Base-by-base conservation (phyloP, 2,797 vertebrate species). In the Vireo griseus region DNA sequence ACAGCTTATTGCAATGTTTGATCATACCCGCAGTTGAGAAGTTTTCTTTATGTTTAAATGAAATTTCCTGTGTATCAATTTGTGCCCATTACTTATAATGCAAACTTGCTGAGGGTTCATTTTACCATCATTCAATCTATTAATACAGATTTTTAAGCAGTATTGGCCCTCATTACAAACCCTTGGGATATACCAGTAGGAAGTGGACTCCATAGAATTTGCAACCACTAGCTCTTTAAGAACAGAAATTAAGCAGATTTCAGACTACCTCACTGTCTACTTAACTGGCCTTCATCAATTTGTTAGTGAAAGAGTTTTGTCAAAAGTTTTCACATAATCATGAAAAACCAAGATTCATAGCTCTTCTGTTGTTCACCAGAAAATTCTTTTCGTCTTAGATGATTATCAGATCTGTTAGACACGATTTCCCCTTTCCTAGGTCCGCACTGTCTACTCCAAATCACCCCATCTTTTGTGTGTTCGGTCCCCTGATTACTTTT, bases 221-320 rank as follows among this genome's bases (percentile, higher is more conserved):
- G 7, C 6, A 16, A 52, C 68, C 25, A 44, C 25, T 48, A 63
- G 22, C 8, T 6, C 11, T n/a, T 58, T 55, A 42, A 31, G 39
- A 86, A 8, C 4, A 39, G 14, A 40, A 45, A 6, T 40, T 48
- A 45, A 17, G 15, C n/a, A 42, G 11, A 67, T 90, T 78, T 90
- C 24, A 81, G 28, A 58, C 13, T 13, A 55, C 8, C 6, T 59
- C 5, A 22, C 4, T 40, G 4, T 48, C 16, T 63, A 8, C 65
- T 79, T 72, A 65, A 45, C 8, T 5, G 15, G 3, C 1, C 8
- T 75, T 88, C 21, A 24, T 87, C 13, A 16, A 11, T 35, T 87
- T 71, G 9, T 51, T 47, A 50, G 4, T 14, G 16, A 10, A 15
- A 71, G 7, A 9, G 0, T 2, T 2, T 20, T 31, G 13, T 31